Percentiles rank a stretch among this genome's conserved stretches.
Evolutionary conservation across 2,888 invertebrate genomes (phyloP).

Genomic region (Microctonus hyperodae): DNA sequence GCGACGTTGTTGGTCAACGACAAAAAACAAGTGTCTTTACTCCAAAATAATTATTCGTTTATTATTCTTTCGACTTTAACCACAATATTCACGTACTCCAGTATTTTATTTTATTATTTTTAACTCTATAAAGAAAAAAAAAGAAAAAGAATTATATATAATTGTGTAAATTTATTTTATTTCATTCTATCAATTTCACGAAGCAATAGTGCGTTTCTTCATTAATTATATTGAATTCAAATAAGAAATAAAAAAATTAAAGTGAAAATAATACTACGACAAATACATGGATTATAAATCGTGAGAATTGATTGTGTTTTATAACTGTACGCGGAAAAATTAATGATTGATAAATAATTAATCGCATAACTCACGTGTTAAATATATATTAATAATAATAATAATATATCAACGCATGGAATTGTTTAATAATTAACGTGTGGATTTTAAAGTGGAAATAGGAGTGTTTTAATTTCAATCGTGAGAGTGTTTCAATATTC

Average conservation of each 20-base stretch:
- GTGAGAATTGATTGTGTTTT: neutral
- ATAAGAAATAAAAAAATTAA: neutral
- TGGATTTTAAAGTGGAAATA: conserved; percentile 1
- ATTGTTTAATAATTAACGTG: neutral
- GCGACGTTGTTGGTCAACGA: neutral
- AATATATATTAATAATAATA: too few species aligned
- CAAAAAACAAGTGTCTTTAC: neutral
- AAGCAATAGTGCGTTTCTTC: too few species aligned
- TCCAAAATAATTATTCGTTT: neutral
- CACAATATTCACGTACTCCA: too few species aligned
- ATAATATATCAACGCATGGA: neutral
- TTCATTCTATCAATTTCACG: too few species aligned
- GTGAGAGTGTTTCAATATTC: conserved; percentile 11
- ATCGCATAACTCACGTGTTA: neutral
- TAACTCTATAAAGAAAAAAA: too few species aligned
- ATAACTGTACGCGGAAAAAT: neutral
- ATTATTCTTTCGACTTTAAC: too few species aligned
- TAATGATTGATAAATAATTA: neutral
- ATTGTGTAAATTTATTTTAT: too few species aligned
- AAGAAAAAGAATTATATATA: too few species aligned
- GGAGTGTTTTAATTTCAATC: neutral
- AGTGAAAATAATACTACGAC: neutral
- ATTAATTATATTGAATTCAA: too few species aligned
- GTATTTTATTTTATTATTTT: too few species aligned
- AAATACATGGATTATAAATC: neutral